Conservation (phyloP, 2,797 vertebrate species). For the Premnoplex brunnescens region DNA sequence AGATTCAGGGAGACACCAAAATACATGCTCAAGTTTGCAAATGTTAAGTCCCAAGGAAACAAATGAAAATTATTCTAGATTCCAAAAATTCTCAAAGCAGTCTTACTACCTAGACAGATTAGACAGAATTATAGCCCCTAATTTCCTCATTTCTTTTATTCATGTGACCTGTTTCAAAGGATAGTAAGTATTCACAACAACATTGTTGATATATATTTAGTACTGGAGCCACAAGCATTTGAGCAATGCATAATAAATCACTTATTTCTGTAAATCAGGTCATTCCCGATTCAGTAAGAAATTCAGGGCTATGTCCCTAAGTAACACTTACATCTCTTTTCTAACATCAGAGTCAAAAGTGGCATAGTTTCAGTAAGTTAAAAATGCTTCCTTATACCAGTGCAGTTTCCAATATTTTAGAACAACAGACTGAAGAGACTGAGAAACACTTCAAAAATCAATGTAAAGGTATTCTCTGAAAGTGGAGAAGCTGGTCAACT, state of each 20-base stretch:
- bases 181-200: background rate
- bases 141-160: background rate
- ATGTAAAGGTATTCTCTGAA: background rate
- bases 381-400: background rate
- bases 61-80: background rate
- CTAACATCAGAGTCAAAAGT: slow-evolving; percentile 22
- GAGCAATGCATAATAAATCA: slow-evolving; percentile 1
- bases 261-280: slow-evolving; percentile 45
- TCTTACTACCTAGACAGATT: background rate
- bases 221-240: background rate
- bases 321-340: slow-evolving; percentile 51
- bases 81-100: background rate
- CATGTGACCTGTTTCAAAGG: background rate
- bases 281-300: background rate
- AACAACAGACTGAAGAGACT: background rate
- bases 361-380: background rate
- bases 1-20: background rate
- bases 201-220: background rate
- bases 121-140: background rate
- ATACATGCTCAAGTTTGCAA: background rate
- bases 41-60: background rate
- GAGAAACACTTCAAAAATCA: background rate
- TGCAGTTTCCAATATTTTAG: background rate
- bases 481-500: background rate
- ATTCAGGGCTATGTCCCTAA: slow-evolving; percentile 1